Conservation (phyloP, 2,888 invertebrate species). For the Pharmacophagus antenor region DNA sequence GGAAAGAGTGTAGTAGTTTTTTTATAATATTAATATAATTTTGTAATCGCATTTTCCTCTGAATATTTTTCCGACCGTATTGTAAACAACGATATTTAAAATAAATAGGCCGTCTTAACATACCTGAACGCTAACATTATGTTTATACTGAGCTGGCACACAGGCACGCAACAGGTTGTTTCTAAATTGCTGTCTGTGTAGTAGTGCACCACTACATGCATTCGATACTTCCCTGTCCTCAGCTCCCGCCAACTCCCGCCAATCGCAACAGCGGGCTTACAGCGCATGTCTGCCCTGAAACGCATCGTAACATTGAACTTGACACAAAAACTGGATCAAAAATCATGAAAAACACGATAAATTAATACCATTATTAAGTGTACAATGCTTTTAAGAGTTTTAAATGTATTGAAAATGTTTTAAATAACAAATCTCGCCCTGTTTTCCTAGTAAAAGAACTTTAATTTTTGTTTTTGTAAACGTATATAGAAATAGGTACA, state of each 20-base stretch:
- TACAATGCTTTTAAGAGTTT: neutral
- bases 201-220: neutral
- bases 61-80: too few species aligned
- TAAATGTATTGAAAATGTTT: too few species aligned
- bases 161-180: neutral
- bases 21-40: too few species aligned
- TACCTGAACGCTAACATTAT: neutral
- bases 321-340: neutral
- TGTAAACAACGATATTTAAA: too few species aligned
- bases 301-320: slow-evolving; percentile 1
- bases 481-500: neutral
- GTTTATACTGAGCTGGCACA: neutral
- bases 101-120: neutral
- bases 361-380: neutral
- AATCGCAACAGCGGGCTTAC: neutral
- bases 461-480: neutral
- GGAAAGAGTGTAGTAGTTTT: too few species aligned
- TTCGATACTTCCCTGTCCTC: neutral
- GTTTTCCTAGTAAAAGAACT: neutral
- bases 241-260: neutral
- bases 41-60: too few species aligned
- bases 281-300: slow-evolving; percentile 13
- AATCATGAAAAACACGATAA: neutral
- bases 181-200: neutral
- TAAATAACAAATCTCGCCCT: neutral